Percentiles rank a stretch among this genome's conserved stretches.
Conservation (phyloP, 1,140 invertebrate species). For the Acarapis woodi region DNA sequence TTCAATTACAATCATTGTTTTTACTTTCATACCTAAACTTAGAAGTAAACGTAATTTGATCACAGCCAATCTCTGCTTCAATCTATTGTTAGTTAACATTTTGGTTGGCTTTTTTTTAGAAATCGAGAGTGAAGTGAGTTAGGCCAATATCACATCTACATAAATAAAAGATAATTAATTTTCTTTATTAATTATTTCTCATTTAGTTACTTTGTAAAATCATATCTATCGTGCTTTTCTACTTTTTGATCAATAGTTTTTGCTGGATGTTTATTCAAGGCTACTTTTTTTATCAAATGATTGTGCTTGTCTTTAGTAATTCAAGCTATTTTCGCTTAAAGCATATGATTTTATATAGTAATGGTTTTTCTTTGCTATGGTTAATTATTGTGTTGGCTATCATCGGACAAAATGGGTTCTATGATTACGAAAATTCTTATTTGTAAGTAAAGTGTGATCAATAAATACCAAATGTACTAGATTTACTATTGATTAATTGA, state of each 20-base stretch:
- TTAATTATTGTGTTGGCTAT: background rate
- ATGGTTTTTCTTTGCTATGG: background rate
- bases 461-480: background rate
- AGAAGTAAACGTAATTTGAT: slow-evolving; percentile 9
- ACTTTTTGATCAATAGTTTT: slow-evolving; percentile 19
- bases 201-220: slow-evolving; percentile 15
- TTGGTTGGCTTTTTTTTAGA: slow-evolving; percentile 9
- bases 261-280: slow-evolving; percentile 23
- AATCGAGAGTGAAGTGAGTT: too few species aligned
- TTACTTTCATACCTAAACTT: slow-evolving; percentile 4
- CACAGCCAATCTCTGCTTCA: slow-evolving; percentile 9
- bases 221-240: slow-evolving; percentile 19
- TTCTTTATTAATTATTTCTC: background rate
- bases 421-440: slow-evolving; percentile 1
- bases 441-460: slow-evolving; percentile 7
- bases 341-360: background rate
- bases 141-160: slow-evolving; percentile 6
- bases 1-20: slow-evolving; percentile 7
- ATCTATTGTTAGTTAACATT: slow-evolving; percentile 8
- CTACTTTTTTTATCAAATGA: slow-evolving; percentile 21
- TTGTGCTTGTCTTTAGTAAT: slow-evolving; percentile 19
- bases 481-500: background rate
- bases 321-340: slow-evolving; percentile 5
- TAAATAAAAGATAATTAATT: background rate
- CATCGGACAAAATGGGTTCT: background rate